Evolutionary conservation across 2,797 vertebrate species (phyloP), one percentile per base, ranked within the genome.

Genomic region (Enteromius fasciolatus): DNA sequence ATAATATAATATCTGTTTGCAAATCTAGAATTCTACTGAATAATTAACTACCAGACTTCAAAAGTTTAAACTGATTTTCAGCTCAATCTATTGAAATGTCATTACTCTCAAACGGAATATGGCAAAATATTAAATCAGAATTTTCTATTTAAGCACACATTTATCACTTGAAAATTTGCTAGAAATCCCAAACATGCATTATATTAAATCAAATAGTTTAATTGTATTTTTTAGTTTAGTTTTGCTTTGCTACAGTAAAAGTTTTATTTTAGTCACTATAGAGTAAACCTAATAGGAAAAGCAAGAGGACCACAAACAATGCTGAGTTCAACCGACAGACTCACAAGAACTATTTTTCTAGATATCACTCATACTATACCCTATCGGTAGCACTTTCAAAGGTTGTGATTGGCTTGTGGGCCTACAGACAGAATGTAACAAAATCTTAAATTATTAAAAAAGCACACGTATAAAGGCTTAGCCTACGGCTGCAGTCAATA

Each of bases 401-500:
- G 81, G 48, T 54, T 78, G 66, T 28, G 70, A 41, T 59, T 50
- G 52, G 12, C 31, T 63, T 61, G 8, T 50, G 4, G 36, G 20
- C 50, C 54, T 59, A 63, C 57, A 68, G 48, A 80, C 10, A 31
- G 50, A 83, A 75, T 66, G 48, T 52, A 69, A 80, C 54, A 54
- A 82, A 63, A 84, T 41, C 57, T 46, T 76, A 28, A 61, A 50
- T 64, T 61, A 82, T 86, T 64, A 87, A 82, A 78, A 74, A 36
- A 52, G 5, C 14, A 76, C 69, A 77, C 66, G 25, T 52, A 73
- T 67, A 77, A 69, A 84, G 64, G 66, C 67, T 78, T 61, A 59
- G 73, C 76, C 82, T 57, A 72, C 39, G 31, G 75, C 70, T 68
- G 80, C 79, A 76, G 67, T 75, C 82, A 87, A 81, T 84, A 84